Base-by-base conservation (phyloP, 23 tunicate species). In the Aplidium turbinatum region DNA sequence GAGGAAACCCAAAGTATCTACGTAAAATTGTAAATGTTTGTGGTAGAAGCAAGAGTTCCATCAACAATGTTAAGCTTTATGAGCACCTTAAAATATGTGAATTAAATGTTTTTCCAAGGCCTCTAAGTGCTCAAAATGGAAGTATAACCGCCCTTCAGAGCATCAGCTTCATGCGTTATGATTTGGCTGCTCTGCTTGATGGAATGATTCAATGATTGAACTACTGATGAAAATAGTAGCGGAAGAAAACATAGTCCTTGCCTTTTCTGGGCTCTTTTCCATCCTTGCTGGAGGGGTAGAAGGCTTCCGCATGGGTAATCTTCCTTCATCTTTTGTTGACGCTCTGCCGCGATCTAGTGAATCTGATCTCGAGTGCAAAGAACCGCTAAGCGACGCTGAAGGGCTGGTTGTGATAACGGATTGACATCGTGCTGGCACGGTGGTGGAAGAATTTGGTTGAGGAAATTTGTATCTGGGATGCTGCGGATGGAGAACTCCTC, bases 241-340 rank as follows among this genome's bases (percentile, higher is more conserved):
- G n/a, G n/a, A 13, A 47, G 0, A 47, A 47, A n/a, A n/a, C n/a
- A n/a, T 23, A 13, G 23, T 19, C 29, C 52, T 4, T 9, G 47
- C 76, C 58, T 70, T 70, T 16, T 70, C 76, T 13, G 76, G 76
- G 47, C 76, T 70, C 26, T 25, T 47, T 48, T 70, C 76, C 2
- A 20, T 21, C 26, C 35, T 70, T 9, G 47, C 58, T 4, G 58
- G 2, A 5, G 76, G 60, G 26, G 76, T 46, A 3, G 76, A 11
- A 9, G 16, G 35, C 42, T 23, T 47, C 35, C 25, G 4, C 26
- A 31, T 48, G 16, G 21, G 5, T 6, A 48, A 3, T 7, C 76
- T 18, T 35, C 3, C 19, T 3, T 70, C 76, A 9, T 70, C 76
- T 26, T 38, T 47, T 3, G 19, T 18, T 9, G 7, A 29, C 6